phyloP scores from a whole-genome alignment of 2,113 vertebrate genomes.

The Syngnathus scovelli region DNA sequence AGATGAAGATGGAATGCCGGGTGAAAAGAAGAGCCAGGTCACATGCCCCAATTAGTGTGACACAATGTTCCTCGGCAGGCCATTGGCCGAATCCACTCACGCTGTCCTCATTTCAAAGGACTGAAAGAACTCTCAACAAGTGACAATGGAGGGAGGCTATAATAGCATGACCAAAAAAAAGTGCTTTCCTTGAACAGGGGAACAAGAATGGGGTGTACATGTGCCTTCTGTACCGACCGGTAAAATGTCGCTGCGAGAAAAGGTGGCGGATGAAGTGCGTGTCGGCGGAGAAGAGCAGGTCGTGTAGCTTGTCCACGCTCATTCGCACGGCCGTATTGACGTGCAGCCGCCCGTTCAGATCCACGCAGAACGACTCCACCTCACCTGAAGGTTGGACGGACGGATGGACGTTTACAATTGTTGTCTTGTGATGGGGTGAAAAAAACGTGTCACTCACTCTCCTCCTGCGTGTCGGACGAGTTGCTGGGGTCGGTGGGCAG shows the following conservation, averaged over 20 bases:
- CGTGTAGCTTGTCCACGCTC: constrained; percentile 80
- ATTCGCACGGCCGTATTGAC: constrained; percentile 77
- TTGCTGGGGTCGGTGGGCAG: constrained; percentile 85
- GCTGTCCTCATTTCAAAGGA: constrained; percentile 13
- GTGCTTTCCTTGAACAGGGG: too few relatives aligned
- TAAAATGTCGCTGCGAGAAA: constrained; percentile 81
- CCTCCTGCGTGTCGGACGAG: constrained; percentile 84
- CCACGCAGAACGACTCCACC: constrained; percentile 75
- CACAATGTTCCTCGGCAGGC: constrained; percentile 30
- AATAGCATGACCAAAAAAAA: background rate
- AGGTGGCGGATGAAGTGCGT: constrained; percentile 81
- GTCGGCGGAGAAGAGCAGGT: constrained; percentile 83
- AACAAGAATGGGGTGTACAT: background rate
- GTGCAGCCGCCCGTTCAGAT: constrained; percentile 77
- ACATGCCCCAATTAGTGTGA: constrained; percentile 36
- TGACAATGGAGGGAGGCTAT: constrained; percentile 8
- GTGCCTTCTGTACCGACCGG: constrained; percentile 59
- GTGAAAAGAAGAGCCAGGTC: constrained; percentile 11
- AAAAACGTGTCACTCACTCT: constrained; percentile 66
- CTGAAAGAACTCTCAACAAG: background rate
- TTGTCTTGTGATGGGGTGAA: background rate
- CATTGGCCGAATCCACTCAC: constrained; percentile 15
- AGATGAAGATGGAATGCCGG: background rate
- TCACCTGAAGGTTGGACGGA: constrained; percentile 60
- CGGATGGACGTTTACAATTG: background rate